Percentiles rank a stretch among this genome's conserved stretches.
These are phyloP conservation scores for Agriopis aurantiaria DNA, from an alignment of 2,888 invertebrate genomes.

Conservation along the genomic window DNA sequence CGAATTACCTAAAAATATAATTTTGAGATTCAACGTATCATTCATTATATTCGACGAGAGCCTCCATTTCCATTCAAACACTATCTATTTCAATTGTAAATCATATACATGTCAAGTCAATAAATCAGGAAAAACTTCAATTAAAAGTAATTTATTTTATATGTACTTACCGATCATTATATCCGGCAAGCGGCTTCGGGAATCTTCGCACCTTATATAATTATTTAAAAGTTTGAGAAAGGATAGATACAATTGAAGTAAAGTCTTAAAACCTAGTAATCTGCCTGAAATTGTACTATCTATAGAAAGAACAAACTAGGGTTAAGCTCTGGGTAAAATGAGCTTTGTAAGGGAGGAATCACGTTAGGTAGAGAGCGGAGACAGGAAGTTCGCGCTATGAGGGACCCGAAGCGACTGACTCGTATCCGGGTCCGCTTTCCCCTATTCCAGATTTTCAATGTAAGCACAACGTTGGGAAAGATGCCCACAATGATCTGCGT, in stretches of 20 bases:
- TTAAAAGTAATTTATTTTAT: constrained; percentile 15
- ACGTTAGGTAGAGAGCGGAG: constrained; percentile 27
- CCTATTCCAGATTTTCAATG: constrained; percentile 68
- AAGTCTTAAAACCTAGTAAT: constrained; percentile 36
- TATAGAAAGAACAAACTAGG: constrained; percentile 37
- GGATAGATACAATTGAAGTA: constrained; percentile 32
- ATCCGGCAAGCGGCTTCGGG: constrained; percentile 65
- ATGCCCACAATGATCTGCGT: constrained; percentile 43
- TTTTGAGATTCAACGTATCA: too few species aligned
- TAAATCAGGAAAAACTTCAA: constrained; percentile 4
- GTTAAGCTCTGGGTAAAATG: constrained; percentile 36
- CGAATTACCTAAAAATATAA: too few species aligned
- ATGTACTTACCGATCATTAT: constrained; percentile 80
- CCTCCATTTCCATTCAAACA: neutral
- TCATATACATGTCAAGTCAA: neutral
- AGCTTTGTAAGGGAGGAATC: constrained; percentile 23
- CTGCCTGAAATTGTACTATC: constrained; percentile 48
- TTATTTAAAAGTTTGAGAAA: constrained; percentile 73
- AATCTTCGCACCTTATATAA: constrained; percentile 67
- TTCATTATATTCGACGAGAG: too few species aligned
- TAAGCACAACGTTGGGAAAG: constrained; percentile 51
- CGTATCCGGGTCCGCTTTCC: constrained; percentile 75
- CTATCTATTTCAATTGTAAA: neutral
- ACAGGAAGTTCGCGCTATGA: constrained; percentile 68
- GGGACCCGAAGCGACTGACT: constrained; percentile 79